These are phyloP conservation scores for Zoanthus solanderi DNA, from an alignment of 92 coral and sea anemone genomes.

Conservation along the genomic window DNA sequence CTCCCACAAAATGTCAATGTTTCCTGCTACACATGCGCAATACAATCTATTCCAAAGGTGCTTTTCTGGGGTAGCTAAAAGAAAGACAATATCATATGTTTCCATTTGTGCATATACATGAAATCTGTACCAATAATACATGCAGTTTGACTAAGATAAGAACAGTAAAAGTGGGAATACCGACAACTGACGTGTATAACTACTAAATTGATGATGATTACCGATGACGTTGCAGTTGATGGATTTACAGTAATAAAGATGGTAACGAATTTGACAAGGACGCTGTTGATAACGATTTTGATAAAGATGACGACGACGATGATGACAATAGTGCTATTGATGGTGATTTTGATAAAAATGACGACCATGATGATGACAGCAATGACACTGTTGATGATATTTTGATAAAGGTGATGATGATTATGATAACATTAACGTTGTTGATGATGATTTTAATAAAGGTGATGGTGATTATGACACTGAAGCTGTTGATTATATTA, in stretches of 20 bases:
- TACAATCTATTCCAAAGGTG: conserved; percentile 86
- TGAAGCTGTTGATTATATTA: not conserved
- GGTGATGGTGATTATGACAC: not conserved
- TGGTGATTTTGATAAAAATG: not conserved
- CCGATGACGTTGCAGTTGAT: too few species aligned
- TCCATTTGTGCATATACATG: too few species aligned
- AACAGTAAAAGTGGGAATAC: too few species aligned
- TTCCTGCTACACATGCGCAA: conserved; percentile 83
- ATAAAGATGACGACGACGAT: too few species aligned
- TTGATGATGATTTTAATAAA: not conserved
- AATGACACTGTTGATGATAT: not conserved
- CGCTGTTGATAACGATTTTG: too few species aligned
- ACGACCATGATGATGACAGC: not conserved
- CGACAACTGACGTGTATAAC: too few species aligned
- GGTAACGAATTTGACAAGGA: too few species aligned
- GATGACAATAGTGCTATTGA: too few species aligned
- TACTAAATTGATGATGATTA: too few species aligned
- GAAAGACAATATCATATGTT: not conserved
- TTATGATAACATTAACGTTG: not conserved
- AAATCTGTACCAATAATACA: too few species aligned
- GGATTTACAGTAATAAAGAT: too few species aligned
- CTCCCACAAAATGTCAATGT: conserved; percentile 63
- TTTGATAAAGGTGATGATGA: not conserved
- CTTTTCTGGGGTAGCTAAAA: conserved; percentile 62
- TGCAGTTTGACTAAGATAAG: too few species aligned